Conservation (phyloP, 1,140 invertebrate genomes). For the Apis florea region DNA sequence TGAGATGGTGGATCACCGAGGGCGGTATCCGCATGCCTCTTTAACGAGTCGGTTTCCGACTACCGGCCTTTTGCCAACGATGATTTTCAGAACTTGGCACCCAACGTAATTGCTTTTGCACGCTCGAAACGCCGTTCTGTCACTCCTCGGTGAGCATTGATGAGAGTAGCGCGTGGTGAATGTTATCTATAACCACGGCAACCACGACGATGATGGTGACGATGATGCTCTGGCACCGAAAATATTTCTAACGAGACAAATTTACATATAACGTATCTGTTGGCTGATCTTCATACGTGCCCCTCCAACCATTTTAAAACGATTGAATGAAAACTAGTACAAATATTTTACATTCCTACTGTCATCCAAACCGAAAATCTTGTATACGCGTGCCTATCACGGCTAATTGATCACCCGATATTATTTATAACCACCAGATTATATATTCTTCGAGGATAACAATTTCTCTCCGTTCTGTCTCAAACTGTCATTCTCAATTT, state of each 20-base stretch:
- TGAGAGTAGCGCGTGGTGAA: slow-evolving; percentile 7
- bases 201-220: slow-evolving; percentile 4
- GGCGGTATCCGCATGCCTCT: slow-evolving; percentile 52
- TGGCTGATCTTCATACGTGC: slow-evolving; percentile 3
- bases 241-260: slow-evolving; percentile 56
- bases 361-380: slow-evolving; percentile 2
- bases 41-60: slow-evolving; percentile 67
- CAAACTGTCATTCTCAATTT: not conserved
- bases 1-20: not conserved
- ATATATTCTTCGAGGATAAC: slow-evolving; percentile 1
- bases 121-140: slow-evolving; percentile 45
- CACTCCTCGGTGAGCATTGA: slow-evolving; percentile 29
- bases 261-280: slow-evolving; percentile 37
- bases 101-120: slow-evolving; percentile 51
- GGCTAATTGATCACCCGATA: not conserved
- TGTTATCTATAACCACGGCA: slow-evolving; percentile 13
- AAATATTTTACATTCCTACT: not conserved
- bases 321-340: slow-evolving; percentile 20
- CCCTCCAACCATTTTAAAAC: not conserved
- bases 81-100: slow-evolving; percentile 67
- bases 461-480: not conserved
- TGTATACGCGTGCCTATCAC: not conserved
- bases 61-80: slow-evolving; percentile 60
- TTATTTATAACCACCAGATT: slow-evolving; percentile 20
- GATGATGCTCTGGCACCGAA: slow-evolving; percentile 34